phyloP scores from a whole-genome alignment of 2,888 invertebrate species.

The Parasteatoda lunata region DNA sequence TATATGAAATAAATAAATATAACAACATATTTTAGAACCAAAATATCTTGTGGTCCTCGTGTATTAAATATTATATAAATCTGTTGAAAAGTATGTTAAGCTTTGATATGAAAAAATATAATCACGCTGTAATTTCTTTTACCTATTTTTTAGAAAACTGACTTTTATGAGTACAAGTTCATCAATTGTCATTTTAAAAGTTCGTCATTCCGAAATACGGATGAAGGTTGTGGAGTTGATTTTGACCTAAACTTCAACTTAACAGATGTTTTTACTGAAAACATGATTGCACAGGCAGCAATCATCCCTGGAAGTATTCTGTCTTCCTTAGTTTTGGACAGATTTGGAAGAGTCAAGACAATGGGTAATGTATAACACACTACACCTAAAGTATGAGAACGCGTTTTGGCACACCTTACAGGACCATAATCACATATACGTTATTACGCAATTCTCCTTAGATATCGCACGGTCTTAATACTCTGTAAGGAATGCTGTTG shows the following conservation, averaged over 20 bases:
- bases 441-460: too few species aligned
- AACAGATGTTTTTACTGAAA: constrained; percentile 77
- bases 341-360: constrained; percentile 75
- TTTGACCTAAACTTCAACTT: constrained; percentile 79
- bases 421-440: too few species aligned
- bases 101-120: too few species aligned
- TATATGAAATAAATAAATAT: too few species aligned
- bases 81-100: too few species aligned
- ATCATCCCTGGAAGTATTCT: constrained; percentile 76
- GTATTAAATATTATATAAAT: too few species aligned
- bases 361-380: constrained; percentile 73
- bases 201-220: constrained; percentile 76
- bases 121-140: background rate
- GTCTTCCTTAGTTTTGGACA: constrained; percentile 75
- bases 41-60: too few species aligned
- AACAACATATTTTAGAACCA: too few species aligned
- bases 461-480: too few species aligned
- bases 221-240: constrained; percentile 75
- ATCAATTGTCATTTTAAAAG: constrained; percentile 78
- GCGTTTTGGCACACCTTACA: too few species aligned
- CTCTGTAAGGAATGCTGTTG: too few species aligned
- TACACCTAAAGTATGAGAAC: too few species aligned
- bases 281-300: constrained; percentile 76
- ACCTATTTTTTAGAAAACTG: constrained; percentile 79
- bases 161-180: constrained; percentile 77